Base-by-base conservation (phyloP, 2,113 vertebrate genomes). In the Hystrix cristata region DNA sequence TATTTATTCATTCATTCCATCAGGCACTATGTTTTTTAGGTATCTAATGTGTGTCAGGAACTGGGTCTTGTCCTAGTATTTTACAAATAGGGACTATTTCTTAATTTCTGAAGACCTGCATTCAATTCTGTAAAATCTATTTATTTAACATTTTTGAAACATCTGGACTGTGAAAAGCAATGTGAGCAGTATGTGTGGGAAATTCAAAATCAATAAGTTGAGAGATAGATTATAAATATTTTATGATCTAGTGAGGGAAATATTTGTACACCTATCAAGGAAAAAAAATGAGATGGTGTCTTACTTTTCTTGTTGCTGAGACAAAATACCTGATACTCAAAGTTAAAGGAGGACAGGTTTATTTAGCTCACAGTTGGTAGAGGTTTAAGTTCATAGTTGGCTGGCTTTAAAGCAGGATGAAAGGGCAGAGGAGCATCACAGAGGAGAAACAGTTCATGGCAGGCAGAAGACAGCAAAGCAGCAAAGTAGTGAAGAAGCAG, bases 91-190 rank as follows among this genome's bases (percentile, higher is more conserved):
- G 46, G 23, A 88, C 53, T 55, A 71, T 5, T 76, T 15, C 15
- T 93, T 94, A 74, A 86, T 95, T 95, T 95, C 46, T 80, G n/a
- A 79, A 21, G 46, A 51, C 5, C 19, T 19, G 4, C 43, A 16
- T 74, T 88, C 78, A 93, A 93, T 88, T 84, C 55, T 94, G 8
- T 86, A 82, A 95, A 90, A 84, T 34, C 14, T 43, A n/a, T 65
- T 80, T 62, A 74, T 65, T 92, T 94, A 92, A 78, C 27, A 60
- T 53, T 90, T 95, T 80, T 69, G 14, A 84, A 95, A 64, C 0
- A 57, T 21, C 21, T 53, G 59, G 29, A 5, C 51, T 90, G 4
- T 96, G 67, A 46, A 90, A 83, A 90, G n/a, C 29, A 46, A 55
- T 38, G 7, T 64, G 31, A 95, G 9, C n/a, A 78, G 6, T 19